Base-by-base conservation (phyloP, 2,113 vertebrate genomes). In the Phrynosoma platyrhinos region DNA sequence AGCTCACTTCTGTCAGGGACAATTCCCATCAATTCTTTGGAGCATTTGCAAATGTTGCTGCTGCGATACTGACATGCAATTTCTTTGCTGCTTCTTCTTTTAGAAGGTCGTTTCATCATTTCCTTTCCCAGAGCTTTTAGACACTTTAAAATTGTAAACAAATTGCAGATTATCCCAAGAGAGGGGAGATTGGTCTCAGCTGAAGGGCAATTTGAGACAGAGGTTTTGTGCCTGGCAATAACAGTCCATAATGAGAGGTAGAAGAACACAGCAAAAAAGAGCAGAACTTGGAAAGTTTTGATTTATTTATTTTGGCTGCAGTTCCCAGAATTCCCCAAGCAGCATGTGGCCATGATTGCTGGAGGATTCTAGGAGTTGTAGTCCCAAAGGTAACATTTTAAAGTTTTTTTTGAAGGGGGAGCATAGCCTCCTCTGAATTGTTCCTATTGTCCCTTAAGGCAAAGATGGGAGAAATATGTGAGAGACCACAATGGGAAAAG, bases 31-130 rank as follows among this genome's bases (percentile, higher is more conserved):
- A 32, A 23, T 58, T 25, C 6, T 14, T 30, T 25, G 20, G 42
- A 1, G 18, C 36, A n/a, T 85, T 13, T 66, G 84, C 62, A 79
- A 53, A 36, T 66, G 32, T 69, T 20, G 62, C 52, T 20, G 76
- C 68, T 47, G 10, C 16, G 30, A 18, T 30, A 6, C 20, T 69
- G 13, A 58, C 42, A 30, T 42, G 62, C 68, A 72, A 83, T 14
- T 62, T 86, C 55, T 32, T 66, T 75, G 18, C 40, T 87, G 69
- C 79, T 87, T 64, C 52, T 81, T 77, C 82, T 76, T 32, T 23
- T 40, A 75, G 47, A 1, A 71, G 53, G 77, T 84, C 74, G 81
- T 55, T 62, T 76, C 86, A 69, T 32, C 13, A 68, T 53, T 78
- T 90, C 87, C 79, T 81, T 62, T 74, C 69, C 7, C 30, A 13